These are phyloP conservation scores for Saguinus oedipus DNA, from an alignment of 2,797 vertebrate genomes.

Conservation along the genomic window DNA sequence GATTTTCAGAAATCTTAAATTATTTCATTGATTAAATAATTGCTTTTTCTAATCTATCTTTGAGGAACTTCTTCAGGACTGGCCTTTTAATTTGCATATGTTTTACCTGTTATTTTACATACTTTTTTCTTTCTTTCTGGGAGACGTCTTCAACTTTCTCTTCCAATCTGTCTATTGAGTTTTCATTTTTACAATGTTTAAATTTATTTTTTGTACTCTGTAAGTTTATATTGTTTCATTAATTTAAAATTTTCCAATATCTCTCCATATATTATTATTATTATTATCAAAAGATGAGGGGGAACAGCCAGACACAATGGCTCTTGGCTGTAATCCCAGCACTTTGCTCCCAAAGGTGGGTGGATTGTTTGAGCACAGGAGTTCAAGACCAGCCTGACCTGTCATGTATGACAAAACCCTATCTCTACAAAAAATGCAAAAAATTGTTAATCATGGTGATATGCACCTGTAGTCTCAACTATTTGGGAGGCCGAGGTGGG, in stretches of 20 bases:
- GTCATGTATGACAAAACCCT: too few relatives aligned
- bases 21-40: conserved; percentile 9
- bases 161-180: neutral
- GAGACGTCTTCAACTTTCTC: neutral
- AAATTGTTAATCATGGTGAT: too few relatives aligned
- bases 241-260: neutral
- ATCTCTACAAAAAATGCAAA: too few relatives aligned
- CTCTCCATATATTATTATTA: neutral
- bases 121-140: neutral
- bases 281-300: neutral
- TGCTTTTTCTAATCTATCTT: neutral
- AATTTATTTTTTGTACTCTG: neutral
- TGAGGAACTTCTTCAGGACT: neutral
- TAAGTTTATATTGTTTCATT: neutral
- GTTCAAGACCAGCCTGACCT: too few relatives aligned
- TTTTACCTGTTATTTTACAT: neutral
- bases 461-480: too few relatives aligned
- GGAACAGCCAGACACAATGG: neutral
- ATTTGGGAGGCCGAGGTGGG: too few relatives aligned
- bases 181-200: neutral
- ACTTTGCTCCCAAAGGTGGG: neutral
- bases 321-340: neutral
- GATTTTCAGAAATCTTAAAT: conserved; percentile 4
- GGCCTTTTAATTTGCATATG: neutral
- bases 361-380: too few relatives aligned